Conservation (phyloP, 2,888 invertebrate genomes). For the Oscheius sp. region DNA sequence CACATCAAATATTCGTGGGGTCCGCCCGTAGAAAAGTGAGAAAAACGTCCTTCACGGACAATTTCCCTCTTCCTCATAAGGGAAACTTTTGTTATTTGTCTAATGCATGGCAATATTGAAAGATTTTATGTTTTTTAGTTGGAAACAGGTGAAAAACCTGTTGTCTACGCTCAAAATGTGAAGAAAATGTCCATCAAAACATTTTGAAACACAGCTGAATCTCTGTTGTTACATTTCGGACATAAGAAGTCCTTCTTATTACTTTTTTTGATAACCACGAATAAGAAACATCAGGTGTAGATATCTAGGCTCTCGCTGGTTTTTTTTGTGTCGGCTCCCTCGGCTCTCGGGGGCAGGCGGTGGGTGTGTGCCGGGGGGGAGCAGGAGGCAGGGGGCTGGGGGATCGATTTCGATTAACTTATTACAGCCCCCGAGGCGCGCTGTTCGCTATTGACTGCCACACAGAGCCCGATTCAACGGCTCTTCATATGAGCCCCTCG, state of each 20-base stretch:
- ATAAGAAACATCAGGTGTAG: too few relatives aligned
- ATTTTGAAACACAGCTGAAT: too few relatives aligned
- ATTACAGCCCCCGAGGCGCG: conserved; percentile 41
- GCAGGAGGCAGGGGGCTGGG: conserved; percentile 30
- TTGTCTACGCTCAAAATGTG: too few relatives aligned
- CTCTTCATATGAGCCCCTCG: conserved; percentile 33
- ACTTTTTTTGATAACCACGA: too few relatives aligned
- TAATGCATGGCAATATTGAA: too few relatives aligned
- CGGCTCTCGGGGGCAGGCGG: conserved; percentile 11
- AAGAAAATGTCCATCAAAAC: too few relatives aligned
- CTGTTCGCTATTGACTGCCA: conserved; percentile 40
- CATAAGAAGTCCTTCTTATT: too few relatives aligned
- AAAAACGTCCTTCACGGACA: background rate
- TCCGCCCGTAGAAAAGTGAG: conserved; percentile 1
- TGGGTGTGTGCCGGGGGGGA: conserved; percentile 26
- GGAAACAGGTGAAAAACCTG: too few relatives aligned
- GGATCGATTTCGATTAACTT: conserved; percentile 43
- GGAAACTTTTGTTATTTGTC: background rate
- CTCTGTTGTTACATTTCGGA: too few relatives aligned
- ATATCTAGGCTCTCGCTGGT: background rate
- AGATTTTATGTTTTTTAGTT: too few relatives aligned
- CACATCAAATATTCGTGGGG: conserved; percentile 6
- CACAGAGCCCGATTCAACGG: conserved; percentile 34
- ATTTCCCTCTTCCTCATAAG: background rate
- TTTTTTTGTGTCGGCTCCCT: background rate